These are phyloP conservation scores for Palloptera scutellata DNA, from an alignment of 2,888 invertebrate genomes.

Conservation along the genomic window DNA sequence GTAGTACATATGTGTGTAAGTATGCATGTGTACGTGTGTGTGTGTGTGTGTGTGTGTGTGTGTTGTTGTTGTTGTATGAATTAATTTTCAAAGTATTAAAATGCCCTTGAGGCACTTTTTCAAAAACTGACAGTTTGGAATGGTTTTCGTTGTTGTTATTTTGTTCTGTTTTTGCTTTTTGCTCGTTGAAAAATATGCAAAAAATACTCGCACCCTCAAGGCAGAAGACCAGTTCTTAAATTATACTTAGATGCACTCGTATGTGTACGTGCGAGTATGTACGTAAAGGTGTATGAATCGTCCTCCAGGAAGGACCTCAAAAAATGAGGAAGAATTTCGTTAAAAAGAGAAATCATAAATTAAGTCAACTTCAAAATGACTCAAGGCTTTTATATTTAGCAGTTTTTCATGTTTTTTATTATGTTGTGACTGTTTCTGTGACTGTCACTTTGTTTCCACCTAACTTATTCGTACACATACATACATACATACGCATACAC, in stretches of 20 bases:
- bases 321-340: constrained; percentile 40
- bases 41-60: constrained; percentile 2
- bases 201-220: not conserved
- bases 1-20: not conserved
- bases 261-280: constrained; percentile 19
- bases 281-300: constrained; percentile 40
- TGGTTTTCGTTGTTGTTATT: not conserved
- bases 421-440: constrained; percentile 17
- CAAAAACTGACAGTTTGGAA: constrained; percentile 38
- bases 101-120: constrained; percentile 34
- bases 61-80: constrained; percentile 14
- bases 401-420: not conserved
- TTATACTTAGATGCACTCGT: constrained; percentile 13
- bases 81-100: constrained; percentile 28
- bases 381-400: constrained; percentile 23
- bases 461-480: not conserved
- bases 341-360: constrained; percentile 35
- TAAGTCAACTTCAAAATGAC: constrained; percentile 37
- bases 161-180: not conserved
- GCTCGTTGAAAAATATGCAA: not conserved
- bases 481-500: not conserved
- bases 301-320: constrained; percentile 40
- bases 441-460: constrained; percentile 17
- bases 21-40: constrained; percentile 14
- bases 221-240: not conserved